Evolutionary conservation across 1,140 invertebrate genomes (phyloP).

Genomic region (Bemisia tabaci): DNA sequence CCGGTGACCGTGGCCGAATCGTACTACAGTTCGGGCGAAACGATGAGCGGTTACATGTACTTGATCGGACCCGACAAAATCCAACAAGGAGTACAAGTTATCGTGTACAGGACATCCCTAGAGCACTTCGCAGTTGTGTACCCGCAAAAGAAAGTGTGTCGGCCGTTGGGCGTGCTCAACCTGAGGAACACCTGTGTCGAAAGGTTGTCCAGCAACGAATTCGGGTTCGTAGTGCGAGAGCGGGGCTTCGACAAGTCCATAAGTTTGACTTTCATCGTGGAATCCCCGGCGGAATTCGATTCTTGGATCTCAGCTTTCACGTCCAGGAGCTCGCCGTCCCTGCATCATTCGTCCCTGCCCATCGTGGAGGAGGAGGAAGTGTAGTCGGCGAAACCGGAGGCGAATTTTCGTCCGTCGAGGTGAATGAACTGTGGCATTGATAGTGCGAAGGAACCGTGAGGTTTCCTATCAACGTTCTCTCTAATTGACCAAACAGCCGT

Average conservation of each 20-base stretch:
- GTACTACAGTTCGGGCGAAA: conserved; percentile 41
- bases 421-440: no score
- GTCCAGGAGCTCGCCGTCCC: conserved; percentile 33
- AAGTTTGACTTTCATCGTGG: conserved; percentile 40
- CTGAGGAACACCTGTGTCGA: conserved; percentile 43
- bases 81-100: conserved; percentile 43
- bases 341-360: conserved; percentile 41
- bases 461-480: no score
- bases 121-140: conserved; percentile 53
- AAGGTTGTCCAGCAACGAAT: conserved; percentile 31
- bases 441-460: no score
- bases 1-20: conserved; percentile 27
- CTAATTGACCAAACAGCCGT: no score
- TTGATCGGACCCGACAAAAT: conserved; percentile 41
- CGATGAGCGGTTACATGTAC: conserved; percentile 45
- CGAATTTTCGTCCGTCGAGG: no score
- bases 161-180: conserved; percentile 46
- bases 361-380: conserved; percentile 48
- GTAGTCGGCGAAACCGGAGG: no score
- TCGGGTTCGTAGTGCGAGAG: conserved; percentile 41
- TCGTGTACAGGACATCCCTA: conserved; percentile 47
- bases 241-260: conserved; percentile 45
- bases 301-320: conserved; percentile 47
- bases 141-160: conserved; percentile 46
- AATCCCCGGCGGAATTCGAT: conserved; percentile 45